Evolutionary conservation across 2,113 vertebrate genomes (phyloP), one percentile per base, ranked within the genome.

Genomic region (Sterrhoptilus dennistouni): DNA sequence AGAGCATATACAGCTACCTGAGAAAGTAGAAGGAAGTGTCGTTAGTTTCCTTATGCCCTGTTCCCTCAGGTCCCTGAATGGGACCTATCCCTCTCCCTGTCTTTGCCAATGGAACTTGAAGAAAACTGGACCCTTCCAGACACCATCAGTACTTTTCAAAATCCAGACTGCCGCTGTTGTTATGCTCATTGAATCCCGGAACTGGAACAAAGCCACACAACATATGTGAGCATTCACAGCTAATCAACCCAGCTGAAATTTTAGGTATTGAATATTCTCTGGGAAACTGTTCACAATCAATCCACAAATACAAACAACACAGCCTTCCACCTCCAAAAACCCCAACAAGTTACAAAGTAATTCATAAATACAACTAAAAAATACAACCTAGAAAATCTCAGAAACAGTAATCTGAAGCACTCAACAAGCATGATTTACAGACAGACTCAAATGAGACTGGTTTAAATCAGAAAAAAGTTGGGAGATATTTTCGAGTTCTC

Each of bases 211-310:
- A 18, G 93, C 95, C 96, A 95, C 78, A 24, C 66, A 72, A 84
- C 94, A 94, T 94, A 96, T 96, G 95, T 76, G 86, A 94, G 84
- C 56, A 69, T 77, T 96, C 96, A 94, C 90, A 91, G 87, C 91
- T 96, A 96, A 97, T 96, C 95, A 91, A 86, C 87, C 66, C 78
- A 91, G 82, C 54, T 83, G 91, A 95, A 93, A 95, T 80, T 91
- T 80, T 8, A 3, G 78, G 85, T 94, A 95, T 76, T 83, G 87
- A 93, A 89, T 74, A 93, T 90, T 96, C 90, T 69, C 81, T 2
- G 77, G 74, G 84, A 93, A 96, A 94, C 89, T 76, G 66, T 83
- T 96, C 29, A 0, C 78, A 54, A 90, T 96, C 91, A 93, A 95
- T 91, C 61, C 87, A 50, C 93, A 89, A 96, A 76, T 90, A 78